Evolutionary conservation across 2,797 vertebrate species (phyloP).

Genomic region (Hybognathus amarus): DNA sequence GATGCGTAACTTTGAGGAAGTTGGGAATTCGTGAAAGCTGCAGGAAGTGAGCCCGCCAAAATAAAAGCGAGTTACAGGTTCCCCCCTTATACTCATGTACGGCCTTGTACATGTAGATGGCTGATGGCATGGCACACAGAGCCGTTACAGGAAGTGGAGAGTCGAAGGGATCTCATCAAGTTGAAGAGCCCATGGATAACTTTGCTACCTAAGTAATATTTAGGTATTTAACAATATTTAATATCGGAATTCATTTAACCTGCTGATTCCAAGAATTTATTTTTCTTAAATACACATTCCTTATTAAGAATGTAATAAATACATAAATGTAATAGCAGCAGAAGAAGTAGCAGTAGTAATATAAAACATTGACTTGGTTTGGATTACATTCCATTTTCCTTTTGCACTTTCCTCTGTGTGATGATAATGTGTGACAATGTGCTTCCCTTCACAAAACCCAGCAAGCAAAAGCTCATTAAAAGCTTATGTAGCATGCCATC

Average conservation of each 20-base stretch:
- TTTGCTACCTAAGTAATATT: neutral
- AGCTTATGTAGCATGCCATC: constrained; percentile 39
- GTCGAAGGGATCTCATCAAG: no score
- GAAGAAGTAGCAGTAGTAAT: neutral
- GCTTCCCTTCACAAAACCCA: constrained; percentile 33
- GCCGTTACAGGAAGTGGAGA: no score
- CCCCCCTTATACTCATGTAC: no score
- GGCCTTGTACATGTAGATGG: no score
- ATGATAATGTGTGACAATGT: constrained; percentile 51
- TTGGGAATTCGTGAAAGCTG: no score
- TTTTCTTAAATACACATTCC: neutral
- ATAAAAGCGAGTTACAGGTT: no score
- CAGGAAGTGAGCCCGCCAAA: no score
- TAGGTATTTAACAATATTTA: neutral
- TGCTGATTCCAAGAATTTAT: neutral
- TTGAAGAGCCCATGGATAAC: no score
- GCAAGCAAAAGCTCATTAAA: constrained; percentile 48
- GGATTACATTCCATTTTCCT: constrained; percentile 7
- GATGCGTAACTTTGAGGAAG: no score
- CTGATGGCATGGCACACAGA: no score
- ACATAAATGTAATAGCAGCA: no score
- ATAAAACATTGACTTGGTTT: neutral
- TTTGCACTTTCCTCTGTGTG: constrained; percentile 20
- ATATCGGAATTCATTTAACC: neutral
- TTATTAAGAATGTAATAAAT: neutral